Conservation (phyloP, 2,797 vertebrate species). For the Discoglossus pictus region DNA sequence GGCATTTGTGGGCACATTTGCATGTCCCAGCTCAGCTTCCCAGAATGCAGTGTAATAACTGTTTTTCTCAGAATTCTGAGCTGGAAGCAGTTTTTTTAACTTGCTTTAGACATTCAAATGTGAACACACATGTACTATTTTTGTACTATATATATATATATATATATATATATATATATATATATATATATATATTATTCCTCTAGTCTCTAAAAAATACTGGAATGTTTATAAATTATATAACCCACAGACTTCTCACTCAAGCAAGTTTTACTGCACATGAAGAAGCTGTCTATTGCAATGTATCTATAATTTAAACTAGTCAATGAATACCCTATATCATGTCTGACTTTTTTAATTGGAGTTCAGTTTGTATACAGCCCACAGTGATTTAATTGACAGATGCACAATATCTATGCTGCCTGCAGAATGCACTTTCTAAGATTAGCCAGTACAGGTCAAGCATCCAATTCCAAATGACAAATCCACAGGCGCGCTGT, state of each 20-base stretch:
- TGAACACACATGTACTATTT: too few species aligned
- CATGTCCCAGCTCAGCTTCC: too few species aligned
- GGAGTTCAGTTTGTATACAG: neutral
- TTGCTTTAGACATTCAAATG: too few species aligned
- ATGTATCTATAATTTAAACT: neutral
- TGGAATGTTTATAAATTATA: too few species aligned
- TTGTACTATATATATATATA: too few species aligned
- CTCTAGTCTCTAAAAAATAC: too few species aligned
- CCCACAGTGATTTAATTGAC: conserved; percentile 7
- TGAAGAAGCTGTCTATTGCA: neutral
- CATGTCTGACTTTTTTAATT: neutral
- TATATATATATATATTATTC: too few species aligned
- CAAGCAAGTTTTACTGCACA: neutral
- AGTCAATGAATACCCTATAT: conserved; percentile 5
- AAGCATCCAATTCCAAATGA: conserved; percentile 3
- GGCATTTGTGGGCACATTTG: too few species aligned
- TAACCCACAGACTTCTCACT: neutral
- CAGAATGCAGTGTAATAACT: too few species aligned
- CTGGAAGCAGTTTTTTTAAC: too few species aligned
- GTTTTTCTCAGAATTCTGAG: too few species aligned
- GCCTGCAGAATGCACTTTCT: conserved; percentile 4
- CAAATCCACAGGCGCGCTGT: neutral
- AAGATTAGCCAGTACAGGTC: neutral
- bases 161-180: too few species aligned
- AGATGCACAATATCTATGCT: neutral